These are phyloP conservation scores for Stercorarius parasiticus DNA, from an alignment of 2,113 vertebrate species.

Conservation along the genomic window DNA sequence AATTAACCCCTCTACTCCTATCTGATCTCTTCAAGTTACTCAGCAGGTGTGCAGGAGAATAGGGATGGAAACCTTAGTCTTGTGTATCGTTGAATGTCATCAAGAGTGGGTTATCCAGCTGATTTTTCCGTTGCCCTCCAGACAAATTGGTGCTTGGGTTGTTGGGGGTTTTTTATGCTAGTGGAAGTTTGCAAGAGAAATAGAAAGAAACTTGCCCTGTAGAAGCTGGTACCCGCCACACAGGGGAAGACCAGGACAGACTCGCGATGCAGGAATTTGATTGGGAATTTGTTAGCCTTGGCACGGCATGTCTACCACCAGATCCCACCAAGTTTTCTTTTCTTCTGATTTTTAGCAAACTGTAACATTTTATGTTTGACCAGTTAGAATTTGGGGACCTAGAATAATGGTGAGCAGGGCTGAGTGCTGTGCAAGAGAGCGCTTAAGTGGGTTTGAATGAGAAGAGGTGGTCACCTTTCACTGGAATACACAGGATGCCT, in stretches of 20 bases:
- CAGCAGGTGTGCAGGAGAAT: neutral
- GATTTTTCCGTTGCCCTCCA: neutral
- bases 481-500: accelerated
- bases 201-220: neutral
- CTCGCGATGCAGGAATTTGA: accelerated
- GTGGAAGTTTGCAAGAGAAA: neutral
- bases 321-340: neutral
- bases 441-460: neutral
- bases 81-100: neutral
- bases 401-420: neutral
- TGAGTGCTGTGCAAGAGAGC: neutral
- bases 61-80: neutral
- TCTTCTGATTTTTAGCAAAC: neutral
- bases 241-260: neutral
- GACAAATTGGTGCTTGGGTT: neutral
- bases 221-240: neutral
- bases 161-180: neutral
- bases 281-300: neutral
- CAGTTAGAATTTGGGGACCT: neutral
- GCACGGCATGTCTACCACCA: neutral
- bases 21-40: conserved; percentile 21
- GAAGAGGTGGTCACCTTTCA: neutral
- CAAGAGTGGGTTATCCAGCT: neutral
- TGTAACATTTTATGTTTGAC: neutral
- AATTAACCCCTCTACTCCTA: conserved; percentile 38